A percentile compares a stretch with the other conserved stretches of the same genome.
Conservation (phyloP, 1,140 invertebrate species). For the Lasioglossum baleicum region DNA sequence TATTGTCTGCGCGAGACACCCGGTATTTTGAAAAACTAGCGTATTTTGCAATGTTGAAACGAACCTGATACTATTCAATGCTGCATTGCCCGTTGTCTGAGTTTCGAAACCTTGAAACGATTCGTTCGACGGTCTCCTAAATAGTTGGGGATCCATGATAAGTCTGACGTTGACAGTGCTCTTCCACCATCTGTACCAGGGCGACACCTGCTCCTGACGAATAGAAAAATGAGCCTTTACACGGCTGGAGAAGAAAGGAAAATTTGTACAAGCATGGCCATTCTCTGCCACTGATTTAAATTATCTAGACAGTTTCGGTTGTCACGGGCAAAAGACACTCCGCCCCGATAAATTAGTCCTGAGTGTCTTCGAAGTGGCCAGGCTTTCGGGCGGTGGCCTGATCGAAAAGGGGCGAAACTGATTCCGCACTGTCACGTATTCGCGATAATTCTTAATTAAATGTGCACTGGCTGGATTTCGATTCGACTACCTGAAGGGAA, state of each 20-base stretch:
- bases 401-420: constrained; percentile 37
- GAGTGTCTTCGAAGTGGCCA: constrained; percentile 46
- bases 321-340: constrained; percentile 59
- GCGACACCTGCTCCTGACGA: constrained; percentile 75
- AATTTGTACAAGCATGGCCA: background rate
- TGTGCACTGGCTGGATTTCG: constrained; percentile 44
- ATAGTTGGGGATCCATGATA: constrained; percentile 68
- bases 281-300: constrained; percentile 48
- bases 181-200: constrained; percentile 79
- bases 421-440: constrained; percentile 50
- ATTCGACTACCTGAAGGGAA: constrained; percentile 41
- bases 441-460: constrained; percentile 63
- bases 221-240: constrained; percentile 39
- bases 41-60: background rate
- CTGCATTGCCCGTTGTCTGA: constrained; percentile 37
- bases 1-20: too few species aligned
- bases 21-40: too few species aligned
- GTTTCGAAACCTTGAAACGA: constrained; percentile 59
- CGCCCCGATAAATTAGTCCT: constrained; percentile 51
- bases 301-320: constrained; percentile 56
- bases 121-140: constrained; percentile 57
- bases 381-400: constrained; percentile 4
- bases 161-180: constrained; percentile 75
- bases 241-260: background rate
- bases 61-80: background rate